These are phyloP conservation scores for Chloroceryle aenea DNA, from an alignment of 2,113 vertebrate genomes.

Conservation along the genomic window DNA sequence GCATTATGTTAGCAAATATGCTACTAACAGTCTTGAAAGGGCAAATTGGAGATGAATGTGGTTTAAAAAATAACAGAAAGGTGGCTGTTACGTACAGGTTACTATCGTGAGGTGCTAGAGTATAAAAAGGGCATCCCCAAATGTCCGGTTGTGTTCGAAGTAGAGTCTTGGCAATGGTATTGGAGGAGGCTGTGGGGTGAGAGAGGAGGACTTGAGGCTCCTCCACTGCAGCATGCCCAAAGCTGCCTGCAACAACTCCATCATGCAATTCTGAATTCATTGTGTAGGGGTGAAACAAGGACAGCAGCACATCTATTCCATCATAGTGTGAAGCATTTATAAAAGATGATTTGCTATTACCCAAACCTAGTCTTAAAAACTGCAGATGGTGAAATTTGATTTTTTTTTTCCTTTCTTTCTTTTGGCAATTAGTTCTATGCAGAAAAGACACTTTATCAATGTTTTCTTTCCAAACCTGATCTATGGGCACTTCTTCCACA, in stretches of 20 bases:
- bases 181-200: too few species aligned
- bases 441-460: neutral
- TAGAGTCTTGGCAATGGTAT: neutral
- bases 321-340: neutral
- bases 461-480: neutral
- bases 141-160: accelerated
- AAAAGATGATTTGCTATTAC: neutral
- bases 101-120: neutral
- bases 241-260: neutral
- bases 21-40: neutral
- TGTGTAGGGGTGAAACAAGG: accelerated
- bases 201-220: neutral
- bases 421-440: neutral
- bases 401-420: accelerated
- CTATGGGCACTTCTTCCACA: neutral
- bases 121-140: neutral
- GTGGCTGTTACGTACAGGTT: neutral
- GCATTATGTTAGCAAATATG: neutral
- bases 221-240: neutral
- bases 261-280: too few species aligned
- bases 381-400: neutral
- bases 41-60: neutral
- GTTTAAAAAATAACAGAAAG: neutral
- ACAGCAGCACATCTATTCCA: neutral
- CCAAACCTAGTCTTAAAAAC: neutral